Conservation (phyloP, 2,113 vertebrate genomes). For the Nanger granti region DNA sequence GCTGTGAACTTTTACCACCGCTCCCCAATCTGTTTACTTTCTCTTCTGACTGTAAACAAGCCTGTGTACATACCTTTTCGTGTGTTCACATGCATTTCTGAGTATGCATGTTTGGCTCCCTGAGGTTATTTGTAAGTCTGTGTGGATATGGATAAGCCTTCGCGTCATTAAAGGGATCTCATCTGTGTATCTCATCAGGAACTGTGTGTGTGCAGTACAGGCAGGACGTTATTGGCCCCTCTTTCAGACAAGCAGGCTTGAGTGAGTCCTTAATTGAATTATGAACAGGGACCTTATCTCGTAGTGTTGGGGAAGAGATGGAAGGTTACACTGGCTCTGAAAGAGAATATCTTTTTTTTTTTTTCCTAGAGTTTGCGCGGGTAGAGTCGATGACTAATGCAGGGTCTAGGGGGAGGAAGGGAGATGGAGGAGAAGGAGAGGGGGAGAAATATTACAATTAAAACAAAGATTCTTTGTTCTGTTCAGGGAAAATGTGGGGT, state of each 20-base stretch:
- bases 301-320: not conserved
- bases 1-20: slow-evolving; percentile 38
- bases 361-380: not conserved
- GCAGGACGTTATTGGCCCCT: not conserved
- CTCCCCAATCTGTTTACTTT: slow-evolving; percentile 25
- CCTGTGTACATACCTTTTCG: slow-evolving; percentile 9
- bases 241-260: not conserved
- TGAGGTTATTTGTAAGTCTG: not conserved
- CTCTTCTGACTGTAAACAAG: slow-evolving; percentile 39
- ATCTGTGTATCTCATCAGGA: not conserved
- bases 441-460: slow-evolving; percentile 1
- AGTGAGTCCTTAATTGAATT: not conserved
- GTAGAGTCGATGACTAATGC: not conserved
- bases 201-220: not conserved
- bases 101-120: not conserved
- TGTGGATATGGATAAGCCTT: not conserved
- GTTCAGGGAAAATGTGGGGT: not conserved
- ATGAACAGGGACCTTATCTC: not conserved
- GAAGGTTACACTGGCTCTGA: not conserved
- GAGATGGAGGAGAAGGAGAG: too few relatives aligned
- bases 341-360: not conserved
- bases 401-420: not conserved
- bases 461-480: slow-evolving; percentile 39
- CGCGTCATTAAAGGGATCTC: slow-evolving; percentile 1
- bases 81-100: slow-evolving; percentile 36